phyloP scores from a whole-genome alignment of 2,797 vertebrate species.

The Paguma larvata region DNA sequence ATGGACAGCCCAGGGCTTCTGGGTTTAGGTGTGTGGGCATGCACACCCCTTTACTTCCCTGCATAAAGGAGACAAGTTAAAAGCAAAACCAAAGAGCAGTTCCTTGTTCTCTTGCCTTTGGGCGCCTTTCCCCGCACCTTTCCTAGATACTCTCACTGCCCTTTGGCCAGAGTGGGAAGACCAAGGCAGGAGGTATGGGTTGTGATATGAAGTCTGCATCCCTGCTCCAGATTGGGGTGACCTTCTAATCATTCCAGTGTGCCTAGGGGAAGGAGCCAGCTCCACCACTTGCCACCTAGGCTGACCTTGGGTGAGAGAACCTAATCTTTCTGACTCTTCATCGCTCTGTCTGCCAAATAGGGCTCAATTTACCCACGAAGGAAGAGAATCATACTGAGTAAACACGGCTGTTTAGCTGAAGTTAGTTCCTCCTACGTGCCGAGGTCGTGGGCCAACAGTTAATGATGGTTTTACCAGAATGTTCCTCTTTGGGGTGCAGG shows the following conservation, averaged over 20 bases:
- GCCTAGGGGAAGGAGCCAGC: neutral
- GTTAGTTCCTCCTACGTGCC: neutral
- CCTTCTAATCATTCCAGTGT: neutral
- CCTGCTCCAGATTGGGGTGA: neutral
- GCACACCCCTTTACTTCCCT: neutral
- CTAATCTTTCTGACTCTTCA: neutral
- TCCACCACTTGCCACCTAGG: neutral
- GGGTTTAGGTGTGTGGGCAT: neutral
- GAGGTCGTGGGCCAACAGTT: neutral
- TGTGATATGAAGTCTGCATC: neutral
- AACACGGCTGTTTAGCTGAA: neutral
- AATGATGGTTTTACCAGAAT: slow-evolving; percentile 18
- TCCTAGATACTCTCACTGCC: neutral
- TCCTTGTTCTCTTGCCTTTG: neutral
- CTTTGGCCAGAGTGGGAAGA: neutral
- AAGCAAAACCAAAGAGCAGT: neutral
- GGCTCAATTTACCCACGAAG: neutral
- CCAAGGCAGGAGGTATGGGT: neutral
- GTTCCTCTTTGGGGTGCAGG: neutral
- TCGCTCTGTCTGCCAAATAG: neutral
- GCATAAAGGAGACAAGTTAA: neutral
- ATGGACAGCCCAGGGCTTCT: neutral
- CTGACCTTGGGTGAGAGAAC: neutral
- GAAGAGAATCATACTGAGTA: neutral
- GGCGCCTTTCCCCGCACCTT: neutral